Base-by-base conservation (phyloP, 2,113 vertebrate species). In the Anser brachyrhynchus region DNA sequence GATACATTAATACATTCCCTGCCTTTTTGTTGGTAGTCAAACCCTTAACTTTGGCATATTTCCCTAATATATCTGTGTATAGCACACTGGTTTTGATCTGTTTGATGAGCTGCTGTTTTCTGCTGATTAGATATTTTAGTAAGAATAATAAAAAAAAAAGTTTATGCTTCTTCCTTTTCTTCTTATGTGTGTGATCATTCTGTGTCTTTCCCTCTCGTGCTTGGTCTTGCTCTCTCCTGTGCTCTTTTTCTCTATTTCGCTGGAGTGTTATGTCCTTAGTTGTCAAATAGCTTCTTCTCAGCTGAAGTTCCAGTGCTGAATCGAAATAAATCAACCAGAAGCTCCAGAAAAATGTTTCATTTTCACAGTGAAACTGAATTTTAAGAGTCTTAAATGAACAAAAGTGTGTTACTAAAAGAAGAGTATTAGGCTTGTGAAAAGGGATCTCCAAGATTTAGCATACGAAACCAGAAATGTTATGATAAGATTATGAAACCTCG, bases 261-360 rank as follows among this genome's bases (percentile, higher is more conserved):
- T 92, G 70, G 76, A 92, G 93, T 39, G 67, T 67, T 88, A 64
- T 82, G 66, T 89, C 64, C 90, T 97, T 91, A 71, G 70, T 95
- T 97, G 86, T 97, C 88, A 97, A 86, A 85, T 81, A 93, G 75
- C 67, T 88, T 96, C 96, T 51, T 96, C 81, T 92, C 80, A 93
- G 57, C 78, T 87, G 87, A 94, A 85, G 91, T 96, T 94, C 85
- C 82, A 95, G 57, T 94, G 75, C 71, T 84, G 93, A 90, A 93
- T 87, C 90, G 87, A 49, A 95, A 94, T 66, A 95, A 96, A 92
- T 95, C 83, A 95, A 92, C 44, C 65, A 94, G 64, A 94, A 96
- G 93, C 81, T 90, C 71, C 95, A 87, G 78, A 83, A 95, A 88
- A 89, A 70, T 88, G 15, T 58, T 65, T 94, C 51, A 76, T 93